phyloP scores from a whole-genome alignment of 2,113 vertebrate species.

The Theropithecus gelada region DNA sequence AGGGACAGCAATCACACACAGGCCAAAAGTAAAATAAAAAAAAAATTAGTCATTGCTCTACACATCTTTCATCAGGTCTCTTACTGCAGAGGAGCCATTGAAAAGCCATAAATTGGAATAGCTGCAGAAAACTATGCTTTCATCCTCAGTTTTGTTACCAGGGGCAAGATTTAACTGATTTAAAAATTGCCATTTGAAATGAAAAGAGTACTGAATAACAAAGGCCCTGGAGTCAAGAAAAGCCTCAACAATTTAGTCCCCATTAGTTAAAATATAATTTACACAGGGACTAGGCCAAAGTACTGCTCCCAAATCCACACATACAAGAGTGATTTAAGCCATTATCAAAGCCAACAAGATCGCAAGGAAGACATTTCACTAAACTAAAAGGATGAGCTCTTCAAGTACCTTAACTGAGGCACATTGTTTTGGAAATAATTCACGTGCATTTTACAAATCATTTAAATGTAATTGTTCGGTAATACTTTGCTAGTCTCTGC shows the following conservation, averaged over 20 bases:
- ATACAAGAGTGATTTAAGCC: not conserved
- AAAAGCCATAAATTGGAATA: not conserved
- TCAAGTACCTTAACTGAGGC: not conserved
- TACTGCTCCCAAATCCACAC: not conserved
- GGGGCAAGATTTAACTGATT: not conserved
- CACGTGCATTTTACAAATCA: conserved; percentile 8
- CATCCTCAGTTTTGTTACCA: not conserved
- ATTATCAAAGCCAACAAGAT: not conserved
- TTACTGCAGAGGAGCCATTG: not conserved
- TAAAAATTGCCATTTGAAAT: conserved; percentile 22
- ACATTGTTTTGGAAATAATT: not conserved
- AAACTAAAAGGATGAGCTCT: not conserved
- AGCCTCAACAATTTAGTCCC: not conserved
- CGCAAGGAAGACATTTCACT: not conserved
- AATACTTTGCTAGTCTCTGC: not conserved
- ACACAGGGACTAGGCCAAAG: not conserved
- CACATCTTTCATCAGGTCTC: not conserved
- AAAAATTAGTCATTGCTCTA: not conserved
- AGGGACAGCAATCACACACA: not conserved
- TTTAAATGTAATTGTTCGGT: not conserved
- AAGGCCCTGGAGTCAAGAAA: not conserved
- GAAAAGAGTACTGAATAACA: not conserved
- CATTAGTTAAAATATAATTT: not conserved
- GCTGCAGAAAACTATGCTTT: not conserved
- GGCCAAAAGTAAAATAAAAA: conserved; percentile 1